Percentiles rank a stretch among this genome's conserved stretches.
Conservation (phyloP, 2,888 invertebrate genomes). For the Empis stercorea region DNA sequence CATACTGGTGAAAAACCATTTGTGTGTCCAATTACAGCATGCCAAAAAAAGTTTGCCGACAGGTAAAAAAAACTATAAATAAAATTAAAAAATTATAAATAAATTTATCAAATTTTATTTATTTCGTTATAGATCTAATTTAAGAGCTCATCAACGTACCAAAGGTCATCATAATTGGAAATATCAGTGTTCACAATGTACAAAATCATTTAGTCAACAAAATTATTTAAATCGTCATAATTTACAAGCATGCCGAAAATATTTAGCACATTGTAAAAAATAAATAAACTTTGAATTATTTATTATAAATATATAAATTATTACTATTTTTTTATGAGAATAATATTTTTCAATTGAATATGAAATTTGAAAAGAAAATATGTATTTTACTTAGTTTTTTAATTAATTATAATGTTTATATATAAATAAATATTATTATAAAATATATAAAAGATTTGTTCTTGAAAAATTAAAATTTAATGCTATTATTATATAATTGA, state of each 20-base stretch:
- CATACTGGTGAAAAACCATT: slow-evolving; percentile 61
- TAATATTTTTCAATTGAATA: no score
- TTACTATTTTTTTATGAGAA: no score
- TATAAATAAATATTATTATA: no score
- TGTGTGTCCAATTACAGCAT: slow-evolving; percentile 45
- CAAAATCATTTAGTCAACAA: slow-evolving; percentile 55
- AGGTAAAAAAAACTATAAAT: slow-evolving; percentile 34
- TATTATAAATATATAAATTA: no score
- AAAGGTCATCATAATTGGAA: slow-evolving; percentile 57
- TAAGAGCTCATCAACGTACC: slow-evolving; percentile 58
- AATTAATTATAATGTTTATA: no score
- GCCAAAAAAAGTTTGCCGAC: slow-evolving; percentile 53
- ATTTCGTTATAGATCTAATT: slow-evolving; percentile 46
- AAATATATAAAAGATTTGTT: no score
- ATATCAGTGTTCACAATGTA: slow-evolving; percentile 51
- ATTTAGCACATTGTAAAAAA: slow-evolving; percentile 17
- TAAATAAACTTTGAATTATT: no score
- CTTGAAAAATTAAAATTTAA: no score
- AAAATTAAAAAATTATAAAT: not conserved
- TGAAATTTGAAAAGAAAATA: no score
- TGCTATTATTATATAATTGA: no score
- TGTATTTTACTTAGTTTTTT: no score
- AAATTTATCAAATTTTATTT: not conserved
- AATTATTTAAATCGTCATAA: slow-evolving; percentile 52
- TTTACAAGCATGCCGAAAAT: slow-evolving; percentile 52